phyloP scores from a whole-genome alignment of 2,888 invertebrate genomes.

The Ochropacha duplaris region DNA sequence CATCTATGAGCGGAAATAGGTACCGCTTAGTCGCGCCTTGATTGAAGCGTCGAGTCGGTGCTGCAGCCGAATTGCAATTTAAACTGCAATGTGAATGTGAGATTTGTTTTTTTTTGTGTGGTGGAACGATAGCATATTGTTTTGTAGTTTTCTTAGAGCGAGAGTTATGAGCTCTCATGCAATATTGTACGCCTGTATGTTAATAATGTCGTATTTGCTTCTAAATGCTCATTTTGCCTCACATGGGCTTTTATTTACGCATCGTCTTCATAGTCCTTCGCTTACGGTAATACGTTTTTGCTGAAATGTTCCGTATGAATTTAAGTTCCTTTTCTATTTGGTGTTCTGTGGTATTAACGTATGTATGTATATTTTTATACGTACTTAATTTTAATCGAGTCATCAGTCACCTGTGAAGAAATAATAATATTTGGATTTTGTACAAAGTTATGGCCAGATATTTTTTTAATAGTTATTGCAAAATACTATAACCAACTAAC shows the following conservation, averaged over 20 bases:
- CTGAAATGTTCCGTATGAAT: neutral
- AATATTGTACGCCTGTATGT: neutral
- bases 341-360: too few species aligned
- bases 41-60: slow-evolving; percentile 36
- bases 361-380: too few species aligned
- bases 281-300: neutral
- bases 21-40: slow-evolving; percentile 63
- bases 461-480: too few species aligned
- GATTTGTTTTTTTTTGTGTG: neutral
- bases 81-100: slow-evolving; percentile 18
- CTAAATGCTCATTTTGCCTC: neutral
- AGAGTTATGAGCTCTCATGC: neutral
- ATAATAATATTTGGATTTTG: too few species aligned
- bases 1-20: slow-evolving; percentile 76
- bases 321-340: neutral
- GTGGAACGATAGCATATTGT: neutral
- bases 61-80: slow-evolving; percentile 32
- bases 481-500: too few species aligned
- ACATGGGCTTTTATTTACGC: neutral
- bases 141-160: neutral
- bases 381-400: too few species aligned
- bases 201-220: neutral
- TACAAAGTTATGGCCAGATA: too few species aligned
- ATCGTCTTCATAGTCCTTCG: neutral
- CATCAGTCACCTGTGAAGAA: too few species aligned